These are phyloP conservation scores for Pleuronectes platessa DNA, from an alignment of 2,113 vertebrate genomes.

Conservation along the genomic window DNA sequence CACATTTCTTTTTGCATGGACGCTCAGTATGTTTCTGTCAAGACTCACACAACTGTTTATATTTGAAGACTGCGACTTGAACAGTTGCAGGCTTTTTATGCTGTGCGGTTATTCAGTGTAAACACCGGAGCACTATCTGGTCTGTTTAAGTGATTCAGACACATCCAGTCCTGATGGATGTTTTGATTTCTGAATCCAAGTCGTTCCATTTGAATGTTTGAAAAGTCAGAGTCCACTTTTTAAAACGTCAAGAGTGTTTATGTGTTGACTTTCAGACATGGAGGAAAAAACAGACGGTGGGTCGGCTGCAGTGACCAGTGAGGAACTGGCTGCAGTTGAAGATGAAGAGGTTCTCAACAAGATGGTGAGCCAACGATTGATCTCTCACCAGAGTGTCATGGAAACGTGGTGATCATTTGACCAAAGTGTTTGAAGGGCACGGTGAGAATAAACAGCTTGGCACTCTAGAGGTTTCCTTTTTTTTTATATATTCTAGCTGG, in stretches of 20 bases:
- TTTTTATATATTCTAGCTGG: slow-evolving; percentile 82
- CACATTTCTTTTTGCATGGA: slow-evolving; percentile 15
- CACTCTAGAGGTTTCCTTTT: neutral
- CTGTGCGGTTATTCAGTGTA: neutral
- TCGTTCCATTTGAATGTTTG: neutral
- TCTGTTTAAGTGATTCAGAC: neutral
- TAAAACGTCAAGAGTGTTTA: neutral
- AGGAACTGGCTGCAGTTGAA: slow-evolving; percentile 88
- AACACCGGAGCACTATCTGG: neutral
- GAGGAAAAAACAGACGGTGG: slow-evolving; percentile 40
- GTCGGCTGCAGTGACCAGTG: slow-evolving; percentile 65
- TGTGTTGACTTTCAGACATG: slow-evolving; percentile 41
- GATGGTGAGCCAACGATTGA: slow-evolving; percentile 85
- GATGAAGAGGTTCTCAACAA: slow-evolving; percentile 93
- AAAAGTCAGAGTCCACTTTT: neutral
- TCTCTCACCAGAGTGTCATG: neutral
- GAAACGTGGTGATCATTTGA: neutral
- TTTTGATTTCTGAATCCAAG: neutral
- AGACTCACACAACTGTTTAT: slow-evolving; percentile 59
- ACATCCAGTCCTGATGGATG: neutral
- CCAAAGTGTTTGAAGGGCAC: neutral
- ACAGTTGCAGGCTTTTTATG: neutral
- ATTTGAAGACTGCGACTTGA: slow-evolving; percentile 15
- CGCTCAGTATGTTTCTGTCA: slow-evolving; percentile 42
- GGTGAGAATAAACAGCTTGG: neutral